These are phyloP conservation scores for Pseudopipra pipra DNA, from an alignment of 2,113 vertebrate genomes.

Conservation along the genomic window DNA sequence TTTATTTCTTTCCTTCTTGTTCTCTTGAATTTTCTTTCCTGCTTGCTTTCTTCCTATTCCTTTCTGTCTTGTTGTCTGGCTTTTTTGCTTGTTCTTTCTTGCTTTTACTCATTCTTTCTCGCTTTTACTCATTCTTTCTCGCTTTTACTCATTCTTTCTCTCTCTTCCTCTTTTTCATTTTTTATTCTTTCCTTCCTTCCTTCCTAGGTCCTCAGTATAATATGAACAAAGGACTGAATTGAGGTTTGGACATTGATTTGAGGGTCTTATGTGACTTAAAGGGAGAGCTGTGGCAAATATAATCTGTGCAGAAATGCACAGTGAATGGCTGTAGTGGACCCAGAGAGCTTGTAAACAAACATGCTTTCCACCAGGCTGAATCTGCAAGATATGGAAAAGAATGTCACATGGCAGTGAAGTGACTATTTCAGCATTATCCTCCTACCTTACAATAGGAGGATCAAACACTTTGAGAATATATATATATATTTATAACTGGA, in stretches of 20 bases:
- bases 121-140: neutral
- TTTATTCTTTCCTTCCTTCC: neutral
- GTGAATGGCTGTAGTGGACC: neutral
- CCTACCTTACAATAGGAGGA: neutral
- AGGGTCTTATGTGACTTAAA: neutral
- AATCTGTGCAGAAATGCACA: neutral
- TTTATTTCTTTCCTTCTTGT: neutral
- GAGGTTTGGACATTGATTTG: fast-evolving
- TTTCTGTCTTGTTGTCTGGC: neutral
- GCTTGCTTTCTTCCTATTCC: neutral
- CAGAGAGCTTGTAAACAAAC: neutral
- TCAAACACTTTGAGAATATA: neutral
- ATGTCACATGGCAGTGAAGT: neutral
- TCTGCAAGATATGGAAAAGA: neutral
- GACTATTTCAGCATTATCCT: neutral
- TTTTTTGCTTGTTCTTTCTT: neutral
- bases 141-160: neutral
- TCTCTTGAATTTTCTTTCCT: neutral
- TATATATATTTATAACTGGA: neutral
- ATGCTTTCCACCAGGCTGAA: neutral
- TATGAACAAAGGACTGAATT: neutral
- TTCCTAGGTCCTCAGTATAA: neutral
- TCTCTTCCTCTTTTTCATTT: neutral
- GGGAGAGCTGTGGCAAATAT: neutral
- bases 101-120: neutral